Evolutionary conservation across 2,888 invertebrate species (phyloP), one percentile per base, ranked within the genome.

Genomic region (Creontiades dilutus): DNA sequence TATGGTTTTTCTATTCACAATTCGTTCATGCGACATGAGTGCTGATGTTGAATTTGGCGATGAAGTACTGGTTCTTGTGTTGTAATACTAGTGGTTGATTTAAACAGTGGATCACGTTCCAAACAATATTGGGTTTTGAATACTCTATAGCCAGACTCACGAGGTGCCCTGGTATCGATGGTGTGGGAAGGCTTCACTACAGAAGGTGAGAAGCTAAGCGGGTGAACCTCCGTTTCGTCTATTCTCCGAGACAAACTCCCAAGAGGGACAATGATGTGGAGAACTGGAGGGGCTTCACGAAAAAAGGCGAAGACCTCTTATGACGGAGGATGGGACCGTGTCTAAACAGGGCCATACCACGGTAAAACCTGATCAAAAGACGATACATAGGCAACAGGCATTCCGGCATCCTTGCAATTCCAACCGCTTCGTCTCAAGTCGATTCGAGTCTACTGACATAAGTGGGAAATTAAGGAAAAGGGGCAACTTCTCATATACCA

Each of bases 281-380:
- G 78, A 78, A 78, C 16, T n/a, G 76, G 76, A 76, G 28, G 37
- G 46, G 27, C 76, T 76, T 28, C 76, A 28, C 5, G 46, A 46
- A 78, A 78, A 78, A 78, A 78, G 46, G 19, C 37, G 78, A 47
- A 47, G 78, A 47, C 78, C 78, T 46, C 46, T 78, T 47, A 78
- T 47, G 78, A 78, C 78, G 46, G 14, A 47, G 78, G 68, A 68
- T 68, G 68, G 68, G 27, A 68, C 68, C 78, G 78, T 78, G 78
- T 78, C 78, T 47, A 78, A 78, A 78, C 46, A 78, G 78, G 13
- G 46, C 78, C 46, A 78, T 78, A 47, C 78, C 78, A 78, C 78
- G 78, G 78, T 46, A 46, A 46, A 78, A 78, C 78, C 78, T 78
- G 78, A 78, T 78, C 78, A 78, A 78, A 47, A 78, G 78, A 47